Conservation (phyloP, 2,888 invertebrate genomes). For the Oasisia sp. region DNA sequence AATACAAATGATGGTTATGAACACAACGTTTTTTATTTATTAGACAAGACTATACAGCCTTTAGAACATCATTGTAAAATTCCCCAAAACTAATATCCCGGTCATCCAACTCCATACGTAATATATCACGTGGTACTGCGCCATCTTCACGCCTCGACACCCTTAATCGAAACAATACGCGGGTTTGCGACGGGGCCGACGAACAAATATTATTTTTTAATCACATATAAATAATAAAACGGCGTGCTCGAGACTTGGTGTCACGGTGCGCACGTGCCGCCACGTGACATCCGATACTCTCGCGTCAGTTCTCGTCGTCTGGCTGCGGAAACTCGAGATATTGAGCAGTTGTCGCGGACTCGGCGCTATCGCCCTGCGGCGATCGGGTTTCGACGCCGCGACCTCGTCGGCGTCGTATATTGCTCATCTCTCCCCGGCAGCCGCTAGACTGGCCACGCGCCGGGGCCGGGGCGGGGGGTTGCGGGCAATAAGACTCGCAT, state of each 20-base stretch:
- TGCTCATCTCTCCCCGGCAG: neutral
- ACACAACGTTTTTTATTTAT: too few relatives aligned
- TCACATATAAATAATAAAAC: neutral
- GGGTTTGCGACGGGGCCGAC: too few relatives aligned
- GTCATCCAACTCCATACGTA: too few relatives aligned
- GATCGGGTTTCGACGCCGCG: neutral
- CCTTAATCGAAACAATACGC: too few relatives aligned
- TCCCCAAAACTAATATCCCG: too few relatives aligned
- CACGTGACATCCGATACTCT: neutral
- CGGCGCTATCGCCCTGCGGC: neutral
- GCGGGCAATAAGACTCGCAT: neutral
- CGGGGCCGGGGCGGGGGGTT: neutral
- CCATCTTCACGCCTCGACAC: too few relatives aligned
- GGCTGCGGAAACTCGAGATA: neutral
- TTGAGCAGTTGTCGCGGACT: neutral
- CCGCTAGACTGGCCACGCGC: neutral
- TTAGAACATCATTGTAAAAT: too few relatives aligned
- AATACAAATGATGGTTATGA: too few relatives aligned
- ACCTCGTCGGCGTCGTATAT: neutral
- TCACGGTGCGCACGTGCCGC: neutral
- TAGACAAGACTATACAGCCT: too few relatives aligned
- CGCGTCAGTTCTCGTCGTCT: conserved; percentile 9
- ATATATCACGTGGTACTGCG: too few relatives aligned
- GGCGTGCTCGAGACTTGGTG: neutral
- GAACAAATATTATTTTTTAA: too few relatives aligned